A percentile compares a stretch with the other conserved stretches of the same genome.
These are phyloP conservation scores for Conus ventricosus DNA, from an alignment of 1,140 invertebrate species.

Conservation along the genomic window DNA sequence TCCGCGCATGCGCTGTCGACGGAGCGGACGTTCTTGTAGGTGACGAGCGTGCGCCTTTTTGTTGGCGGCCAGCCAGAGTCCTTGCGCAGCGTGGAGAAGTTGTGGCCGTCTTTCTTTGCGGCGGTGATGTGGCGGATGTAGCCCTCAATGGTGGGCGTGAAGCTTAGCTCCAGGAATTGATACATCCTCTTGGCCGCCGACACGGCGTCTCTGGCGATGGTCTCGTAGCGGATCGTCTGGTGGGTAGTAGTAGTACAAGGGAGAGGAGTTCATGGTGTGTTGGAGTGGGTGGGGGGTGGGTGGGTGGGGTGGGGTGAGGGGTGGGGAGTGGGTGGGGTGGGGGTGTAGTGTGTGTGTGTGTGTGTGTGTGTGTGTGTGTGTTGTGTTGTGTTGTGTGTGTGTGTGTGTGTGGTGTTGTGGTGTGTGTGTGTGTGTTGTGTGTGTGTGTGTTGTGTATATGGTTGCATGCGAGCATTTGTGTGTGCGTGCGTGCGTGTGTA, in stretches of 20 bases:
- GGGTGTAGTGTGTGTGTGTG: no score
- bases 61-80: slow-evolving; percentile 37
- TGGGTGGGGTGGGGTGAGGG: no score
- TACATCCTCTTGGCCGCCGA: slow-evolving; percentile 22
- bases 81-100: slow-evolving; percentile 33
- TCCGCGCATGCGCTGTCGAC: slow-evolving; percentile 35
- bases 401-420: no score
- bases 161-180: slow-evolving; percentile 33
- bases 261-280: background rate
- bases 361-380: no score
- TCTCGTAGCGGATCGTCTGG: slow-evolving; percentile 37
- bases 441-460: no score
- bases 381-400: no score
- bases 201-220: slow-evolving; percentile 27
- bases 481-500: no score
- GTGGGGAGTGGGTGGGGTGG: no score
- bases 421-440: no score
- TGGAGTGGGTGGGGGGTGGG: no score
- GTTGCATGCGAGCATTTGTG: no score
- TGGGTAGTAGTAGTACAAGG: background rate
- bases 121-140: slow-evolving; percentile 31
- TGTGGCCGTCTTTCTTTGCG: slow-evolving; percentile 33
- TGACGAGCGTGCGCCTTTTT: slow-evolving; percentile 27
- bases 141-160: slow-evolving; percentile 19
- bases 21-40: slow-evolving; percentile 32